Evolutionary conservation across 2,888 invertebrate species (phyloP).

Genomic region (Anthophora plumipes): DNA sequence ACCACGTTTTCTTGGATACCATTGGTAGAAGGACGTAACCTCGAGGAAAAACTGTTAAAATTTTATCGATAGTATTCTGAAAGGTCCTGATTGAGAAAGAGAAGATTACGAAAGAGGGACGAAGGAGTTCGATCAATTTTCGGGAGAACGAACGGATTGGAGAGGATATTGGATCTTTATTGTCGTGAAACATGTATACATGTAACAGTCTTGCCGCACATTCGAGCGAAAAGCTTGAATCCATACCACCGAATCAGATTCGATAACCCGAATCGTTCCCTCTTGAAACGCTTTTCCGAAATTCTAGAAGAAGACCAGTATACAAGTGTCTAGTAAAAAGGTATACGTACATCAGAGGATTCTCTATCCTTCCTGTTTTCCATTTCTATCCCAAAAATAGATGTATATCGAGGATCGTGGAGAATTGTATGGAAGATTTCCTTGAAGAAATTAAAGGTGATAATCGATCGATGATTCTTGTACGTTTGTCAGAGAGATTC

Average conservation of each 20-base stretch:
- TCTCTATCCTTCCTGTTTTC: slow-evolving; percentile 3
- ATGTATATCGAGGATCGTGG: neutral
- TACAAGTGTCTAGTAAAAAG: neutral
- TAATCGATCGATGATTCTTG: neutral
- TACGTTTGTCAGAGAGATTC: neutral
- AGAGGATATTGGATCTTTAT: slow-evolving; percentile 14
- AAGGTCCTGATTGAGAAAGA: neutral
- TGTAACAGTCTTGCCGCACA: neutral
- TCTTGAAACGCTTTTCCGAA: neutral
- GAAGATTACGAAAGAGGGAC: neutral
- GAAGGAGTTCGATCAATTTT: neutral
- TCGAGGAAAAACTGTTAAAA: neutral
- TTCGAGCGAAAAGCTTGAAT: slow-evolving; percentile 23
- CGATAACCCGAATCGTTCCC: neutral
- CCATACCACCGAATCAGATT: slow-evolving; percentile 27
- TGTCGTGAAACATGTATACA: neutral
- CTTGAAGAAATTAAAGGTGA: neutral
- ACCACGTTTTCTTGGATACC: neutral
- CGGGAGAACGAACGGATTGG: neutral
- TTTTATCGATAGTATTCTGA: neutral
- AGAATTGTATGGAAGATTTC: too few relatives aligned
- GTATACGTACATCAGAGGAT: neutral
- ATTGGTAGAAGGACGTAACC: neutral
- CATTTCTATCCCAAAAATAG: neutral
- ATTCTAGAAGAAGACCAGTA: neutral